A percentile compares a stretch with the other conserved stretches of the same genome.
These are phyloP conservation scores for Eriocheir sinensis DNA, from an alignment of 1,140 invertebrate species.

Conservation along the genomic window DNA sequence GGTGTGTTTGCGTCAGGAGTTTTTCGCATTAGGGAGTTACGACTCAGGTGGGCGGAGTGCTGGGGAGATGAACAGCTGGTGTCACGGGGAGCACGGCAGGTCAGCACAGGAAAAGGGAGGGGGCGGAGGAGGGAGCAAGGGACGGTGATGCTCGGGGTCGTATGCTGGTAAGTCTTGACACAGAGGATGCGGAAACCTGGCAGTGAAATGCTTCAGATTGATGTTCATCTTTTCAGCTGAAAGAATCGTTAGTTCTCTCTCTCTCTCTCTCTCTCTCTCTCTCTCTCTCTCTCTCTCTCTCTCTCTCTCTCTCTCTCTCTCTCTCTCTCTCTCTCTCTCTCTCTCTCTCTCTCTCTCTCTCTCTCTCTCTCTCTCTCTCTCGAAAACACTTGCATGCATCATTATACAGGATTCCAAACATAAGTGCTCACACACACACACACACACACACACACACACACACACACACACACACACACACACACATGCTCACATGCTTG, in stretches of 20 bases:
- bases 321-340: neutral
- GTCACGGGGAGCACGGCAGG: too few relatives aligned
- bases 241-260: neutral
- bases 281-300: too few relatives aligned
- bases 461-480: too few relatives aligned
- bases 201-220: neutral
- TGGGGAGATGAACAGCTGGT: neutral
- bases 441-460: too few relatives aligned
- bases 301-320: too few relatives aligned
- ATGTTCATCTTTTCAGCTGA: neutral
- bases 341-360: neutral
- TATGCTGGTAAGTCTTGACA: too few relatives aligned
- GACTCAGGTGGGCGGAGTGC: neutral
- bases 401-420: too few relatives aligned
- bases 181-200: neutral
- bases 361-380: neutral
- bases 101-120: neutral
- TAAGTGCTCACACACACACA: too few relatives aligned
- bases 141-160: neutral
- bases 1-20: neutral
- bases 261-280: neutral
- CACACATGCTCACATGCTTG: too few relatives aligned
- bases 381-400: too few relatives aligned
- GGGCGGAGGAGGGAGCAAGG: neutral
- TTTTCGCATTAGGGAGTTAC: conserved; percentile 16